Percentiles rank a stretch among this genome's conserved stretches.
Conservation (phyloP, 2,888 invertebrate genomes). For the Acleris emargana region DNA sequence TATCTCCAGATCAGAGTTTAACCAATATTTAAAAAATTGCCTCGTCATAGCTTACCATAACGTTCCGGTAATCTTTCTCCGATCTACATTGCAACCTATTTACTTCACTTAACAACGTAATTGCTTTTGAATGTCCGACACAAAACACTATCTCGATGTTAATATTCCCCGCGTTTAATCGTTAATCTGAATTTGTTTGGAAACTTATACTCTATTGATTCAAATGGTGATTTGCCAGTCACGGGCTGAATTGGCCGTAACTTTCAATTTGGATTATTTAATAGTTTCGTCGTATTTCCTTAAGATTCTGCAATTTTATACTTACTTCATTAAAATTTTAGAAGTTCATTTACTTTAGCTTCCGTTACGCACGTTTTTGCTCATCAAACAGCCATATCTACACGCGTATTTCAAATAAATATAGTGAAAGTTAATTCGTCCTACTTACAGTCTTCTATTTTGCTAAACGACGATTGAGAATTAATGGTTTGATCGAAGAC, state of each 20-base stretch:
- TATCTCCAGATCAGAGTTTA: constrained; percentile 28
- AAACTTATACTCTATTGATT: constrained; percentile 43
- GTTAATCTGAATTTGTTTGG: constrained; percentile 42
- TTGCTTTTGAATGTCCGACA: constrained; percentile 46
- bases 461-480: constrained; percentile 24
- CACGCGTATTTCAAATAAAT: constrained; percentile 7
- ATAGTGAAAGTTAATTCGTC: constrained; percentile 29
- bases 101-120: constrained; percentile 46
- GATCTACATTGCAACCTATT: constrained; percentile 43
- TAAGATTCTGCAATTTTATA: no score
- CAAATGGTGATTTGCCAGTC: constrained; percentile 41
- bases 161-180: constrained; percentile 42
- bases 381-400: background rate
- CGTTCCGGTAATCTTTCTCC: constrained; percentile 36
- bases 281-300: constrained; percentile 37
- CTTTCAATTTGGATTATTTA: constrained; percentile 58
- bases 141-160: constrained; percentile 41
- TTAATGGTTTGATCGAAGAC: constrained; percentile 30
- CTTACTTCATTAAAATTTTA: no score
- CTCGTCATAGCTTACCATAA: constrained; percentile 34
- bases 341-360: no score
- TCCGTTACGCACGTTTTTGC: background rate
- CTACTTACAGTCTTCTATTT: constrained; percentile 24
- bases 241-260: constrained; percentile 44
- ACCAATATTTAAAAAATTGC: constrained; percentile 35